Evolutionary conservation across 2,113 vertebrate species (phyloP), one percentile per base, ranked within the genome.

Genomic region (Lonchura striata): DNA sequence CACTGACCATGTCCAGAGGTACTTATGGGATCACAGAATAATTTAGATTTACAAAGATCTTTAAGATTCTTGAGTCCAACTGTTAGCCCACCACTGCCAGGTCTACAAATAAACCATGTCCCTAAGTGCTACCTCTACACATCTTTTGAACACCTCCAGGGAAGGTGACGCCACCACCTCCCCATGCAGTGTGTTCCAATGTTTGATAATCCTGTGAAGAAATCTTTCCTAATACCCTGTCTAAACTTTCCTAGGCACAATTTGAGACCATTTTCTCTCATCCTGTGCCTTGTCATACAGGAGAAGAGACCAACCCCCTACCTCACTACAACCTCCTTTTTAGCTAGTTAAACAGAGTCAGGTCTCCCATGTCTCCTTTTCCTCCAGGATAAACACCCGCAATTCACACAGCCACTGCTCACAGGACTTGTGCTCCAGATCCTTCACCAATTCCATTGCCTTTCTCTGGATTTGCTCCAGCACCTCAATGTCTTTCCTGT

Each of bases 401-500:
- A 50, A 10, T 5, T 86, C 6, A 2, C 13, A 44, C 35, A 93
- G 39, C 16, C 0, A 4, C 44, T 53, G 27, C 21, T 72, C 39
- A 23, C 4, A 35, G 7, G 15, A 44, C 13, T 60, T 70, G 16
- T 52, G 5, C 20, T 86, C 30, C 4, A 77, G 31, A 33, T 10
- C 4, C 5, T 11, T 65, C 15, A 57, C 10, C 20, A 82, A 15
- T 19, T 53, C 37, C 46, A 30, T 2, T 52, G 19, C 16, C 46
- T 17, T 35, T 52, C 27, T 71, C 3, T 35, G 31, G 30, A 28
- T 31, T 7, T 0, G 0, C 10, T 82, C 35, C 31, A 80, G n/a
- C 31, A 25, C 7, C 8, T 35, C 24, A 3, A 7, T 12, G 16
- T 11, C 35, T 20, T 72, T 69, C 33, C 7, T 53, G 7, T 8